Conservation (phyloP, 2,888 invertebrate species). For the Eristalinus aeneus region DNA sequence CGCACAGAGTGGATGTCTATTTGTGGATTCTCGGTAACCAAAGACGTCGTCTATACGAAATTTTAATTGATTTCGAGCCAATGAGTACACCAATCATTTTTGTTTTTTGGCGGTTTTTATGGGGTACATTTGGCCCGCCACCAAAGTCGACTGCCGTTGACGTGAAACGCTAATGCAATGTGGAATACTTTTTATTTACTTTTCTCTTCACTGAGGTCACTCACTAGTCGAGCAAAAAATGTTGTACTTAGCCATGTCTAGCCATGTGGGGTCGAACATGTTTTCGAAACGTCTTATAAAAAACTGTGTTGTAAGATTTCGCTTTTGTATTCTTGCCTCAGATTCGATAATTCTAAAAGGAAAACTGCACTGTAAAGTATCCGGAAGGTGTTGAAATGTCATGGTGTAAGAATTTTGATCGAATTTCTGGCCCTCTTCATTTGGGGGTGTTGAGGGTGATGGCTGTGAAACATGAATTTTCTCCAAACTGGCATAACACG, state of each 20-base stretch:
- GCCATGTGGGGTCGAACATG: too few species aligned
- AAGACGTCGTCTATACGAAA: conserved; percentile 66
- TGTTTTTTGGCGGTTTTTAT: conserved; percentile 27
- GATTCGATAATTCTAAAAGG: too few species aligned
- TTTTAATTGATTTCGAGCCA: conserved; percentile 60
- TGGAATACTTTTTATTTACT: not conserved
- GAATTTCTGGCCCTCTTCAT: too few species aligned
- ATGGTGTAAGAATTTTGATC: too few species aligned
- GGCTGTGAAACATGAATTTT: too few species aligned
- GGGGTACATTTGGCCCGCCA: conserved; percentile 44
- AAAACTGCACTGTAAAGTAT: too few species aligned
- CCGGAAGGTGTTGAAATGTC: too few species aligned
- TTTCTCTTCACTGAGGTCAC: not conserved
- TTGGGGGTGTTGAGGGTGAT: too few species aligned
- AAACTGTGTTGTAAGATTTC: too few species aligned
- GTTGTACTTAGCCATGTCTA: not conserved
- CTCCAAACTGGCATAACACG: too few species aligned
- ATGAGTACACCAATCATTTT: conserved; percentile 13
- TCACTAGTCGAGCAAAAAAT: not conserved
- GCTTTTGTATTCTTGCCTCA: too few species aligned
- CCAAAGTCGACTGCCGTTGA: not conserved
- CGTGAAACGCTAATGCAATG: not conserved
- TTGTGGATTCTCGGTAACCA: conserved; percentile 20
- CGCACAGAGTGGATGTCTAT: not conserved
- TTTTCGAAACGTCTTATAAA: too few species aligned